Base-by-base conservation (phyloP, 2,888 invertebrate species). In the Euzetes globulus region DNA sequence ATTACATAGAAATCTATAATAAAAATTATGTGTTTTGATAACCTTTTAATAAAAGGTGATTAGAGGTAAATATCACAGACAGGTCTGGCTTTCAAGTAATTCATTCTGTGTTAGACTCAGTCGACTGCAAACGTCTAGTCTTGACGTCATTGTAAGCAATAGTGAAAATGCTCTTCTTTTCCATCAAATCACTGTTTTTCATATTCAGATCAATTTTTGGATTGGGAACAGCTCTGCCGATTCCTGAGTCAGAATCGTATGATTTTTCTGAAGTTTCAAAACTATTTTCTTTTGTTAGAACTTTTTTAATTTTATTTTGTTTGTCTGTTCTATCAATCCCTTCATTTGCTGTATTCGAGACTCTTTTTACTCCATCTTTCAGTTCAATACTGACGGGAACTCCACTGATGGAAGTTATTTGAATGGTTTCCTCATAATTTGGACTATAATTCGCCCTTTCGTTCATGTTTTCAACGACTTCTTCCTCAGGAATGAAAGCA, bases 151-250 rank as follows among this genome's bases (percentile, higher is more conserved):
- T 91, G 81, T 94, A 94, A 0, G 93, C 93, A 78, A 94, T 94
- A 9, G 92, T 92, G 81, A 94, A 94, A 37, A 94, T 89, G 81
- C 93, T 94, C 81, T 94, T 93, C 84, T 94, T 94, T 80, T 93
- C 92, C 76, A 87, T 75, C 13, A 78, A 58, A 58, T 78, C 77
- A 1, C 75, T 75, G 68, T 79, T 79, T 41, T 77, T 78, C 41
- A 78, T 52, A 52, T 74, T 22, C 15, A 75, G 47, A 45, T 72
- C 47, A 15, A 58, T 33, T 50, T 76, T 73, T 15, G 1, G 22
- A n/a, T 63, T 63, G 33, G 76, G 45, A 17, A 74, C 76, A n/a
- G 75, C 72, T 17, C 76, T 74, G 1, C 78, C 79, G n/a, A 78
- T 78, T 17, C 79, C 79, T 1, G 78, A 78, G 75, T 78, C 79